Conservation (phyloP, 2,113 vertebrate species). For the Nothobranchius furzeri region DNA sequence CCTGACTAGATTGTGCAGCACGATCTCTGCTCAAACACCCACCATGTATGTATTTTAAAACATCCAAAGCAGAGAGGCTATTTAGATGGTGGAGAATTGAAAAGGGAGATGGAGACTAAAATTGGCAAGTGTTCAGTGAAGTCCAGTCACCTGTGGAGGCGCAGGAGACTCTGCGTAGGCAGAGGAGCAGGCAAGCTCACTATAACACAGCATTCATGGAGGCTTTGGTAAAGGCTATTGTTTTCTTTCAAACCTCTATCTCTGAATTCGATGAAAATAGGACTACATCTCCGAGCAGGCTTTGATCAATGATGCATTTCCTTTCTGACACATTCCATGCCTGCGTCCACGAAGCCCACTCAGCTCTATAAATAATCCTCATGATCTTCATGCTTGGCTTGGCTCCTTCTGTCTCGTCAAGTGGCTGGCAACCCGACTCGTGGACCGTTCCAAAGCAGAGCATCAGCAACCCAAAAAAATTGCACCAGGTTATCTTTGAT, state of each 20-base stretch:
- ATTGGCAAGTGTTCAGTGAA: slow-evolving; percentile 60
- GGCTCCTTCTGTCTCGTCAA: slow-evolving; percentile 72
- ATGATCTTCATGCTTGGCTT: slow-evolving; percentile 66
- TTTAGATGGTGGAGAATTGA: slow-evolving; percentile 48
- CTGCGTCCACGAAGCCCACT: slow-evolving; percentile 75
- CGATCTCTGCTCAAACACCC: slow-evolving; percentile 50
- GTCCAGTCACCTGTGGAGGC: slow-evolving; percentile 72
- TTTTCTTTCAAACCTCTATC: slow-evolving; percentile 31
- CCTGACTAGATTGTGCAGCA: slow-evolving; percentile 39
- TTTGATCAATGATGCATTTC: slow-evolving; percentile 74
- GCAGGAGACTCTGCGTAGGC: slow-evolving; percentile 58
- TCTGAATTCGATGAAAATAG: slow-evolving; percentile 47
- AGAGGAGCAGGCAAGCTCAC: slow-evolving; percentile 45
- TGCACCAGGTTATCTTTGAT: slow-evolving; percentile 36
- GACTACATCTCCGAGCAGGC: slow-evolving; percentile 49
- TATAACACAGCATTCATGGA: slow-evolving; percentile 35
- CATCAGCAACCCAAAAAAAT: slow-evolving; percentile 1
- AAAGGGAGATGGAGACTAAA: slow-evolving; percentile 53
- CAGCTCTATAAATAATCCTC: slow-evolving; percentile 78
- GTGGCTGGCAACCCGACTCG: slow-evolving; percentile 59
- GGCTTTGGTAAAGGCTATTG: slow-evolving; percentile 32
- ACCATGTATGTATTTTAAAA: slow-evolving; percentile 57
- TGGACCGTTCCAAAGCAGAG: slow-evolving; percentile 35
- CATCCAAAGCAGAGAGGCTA: slow-evolving; percentile 37
- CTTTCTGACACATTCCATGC: slow-evolving; percentile 74